phyloP scores from a whole-genome alignment of 2,888 invertebrate genomes.

The Agrypnus murinus region DNA sequence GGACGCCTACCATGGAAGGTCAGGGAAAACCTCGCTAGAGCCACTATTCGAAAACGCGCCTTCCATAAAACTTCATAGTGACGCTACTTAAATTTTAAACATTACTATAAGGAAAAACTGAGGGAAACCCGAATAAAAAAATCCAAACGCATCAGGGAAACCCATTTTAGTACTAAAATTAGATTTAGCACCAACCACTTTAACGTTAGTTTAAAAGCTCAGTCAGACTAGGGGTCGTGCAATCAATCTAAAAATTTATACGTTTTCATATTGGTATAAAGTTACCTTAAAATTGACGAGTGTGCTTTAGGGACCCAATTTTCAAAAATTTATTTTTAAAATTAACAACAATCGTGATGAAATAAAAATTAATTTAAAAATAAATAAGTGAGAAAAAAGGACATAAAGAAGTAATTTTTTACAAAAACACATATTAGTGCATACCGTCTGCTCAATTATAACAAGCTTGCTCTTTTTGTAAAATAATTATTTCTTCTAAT shows the following conservation, averaged over 20 bases:
- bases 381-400: too few species aligned
- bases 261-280: too few species aligned
- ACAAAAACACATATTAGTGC: too few species aligned
- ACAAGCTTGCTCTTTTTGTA: too few species aligned
- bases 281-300: too few species aligned
- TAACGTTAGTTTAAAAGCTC: constrained; percentile 14
- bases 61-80: background rate
- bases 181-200: constrained; percentile 9
- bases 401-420: too few species aligned
- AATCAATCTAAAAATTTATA: background rate
- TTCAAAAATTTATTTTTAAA: too few species aligned
- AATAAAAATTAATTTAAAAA: too few species aligned
- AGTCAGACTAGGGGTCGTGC: background rate
- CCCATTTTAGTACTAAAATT: constrained; percentile 23
- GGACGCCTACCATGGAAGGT: constrained; percentile 16
- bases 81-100: constrained; percentile 16
- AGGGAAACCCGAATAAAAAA: constrained; percentile 8
- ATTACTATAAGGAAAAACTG: constrained; percentile 6
- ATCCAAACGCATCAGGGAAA: constrained; percentile 1
- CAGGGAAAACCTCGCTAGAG: constrained; percentile 7
- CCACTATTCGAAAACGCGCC: constrained; percentile 12
- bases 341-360: too few species aligned
- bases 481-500: too few species aligned
- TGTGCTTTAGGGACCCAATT: too few species aligned
- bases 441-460: too few species aligned